phyloP scores from a whole-genome alignment of 2,888 invertebrate species.

The Thecocarcelia acutangulata region DNA sequence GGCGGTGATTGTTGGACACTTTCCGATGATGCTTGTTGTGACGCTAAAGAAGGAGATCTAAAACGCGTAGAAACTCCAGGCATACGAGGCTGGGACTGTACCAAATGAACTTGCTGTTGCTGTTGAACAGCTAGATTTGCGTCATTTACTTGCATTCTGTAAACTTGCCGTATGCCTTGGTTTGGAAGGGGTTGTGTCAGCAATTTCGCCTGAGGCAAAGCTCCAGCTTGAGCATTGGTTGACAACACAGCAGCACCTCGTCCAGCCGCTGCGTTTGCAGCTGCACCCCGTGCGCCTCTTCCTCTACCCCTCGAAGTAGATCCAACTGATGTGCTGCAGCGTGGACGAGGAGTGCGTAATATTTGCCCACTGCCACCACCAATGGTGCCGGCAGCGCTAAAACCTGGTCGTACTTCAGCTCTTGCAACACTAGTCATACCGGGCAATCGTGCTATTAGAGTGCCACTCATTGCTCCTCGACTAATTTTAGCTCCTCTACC shows the following conservation, averaged over 20 bases:
- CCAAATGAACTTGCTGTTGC: constrained; percentile 71
- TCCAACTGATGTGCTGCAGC: constrained; percentile 65
- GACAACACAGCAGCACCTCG: constrained; percentile 51
- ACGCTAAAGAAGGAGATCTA: constrained; percentile 58
- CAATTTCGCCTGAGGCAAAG: constrained; percentile 64
- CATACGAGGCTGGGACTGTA: constrained; percentile 69
- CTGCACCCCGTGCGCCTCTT: constrained; percentile 69
- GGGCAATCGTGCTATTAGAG: constrained; percentile 70
- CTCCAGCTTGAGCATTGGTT: constrained; percentile 39
- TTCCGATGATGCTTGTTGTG: constrained; percentile 54
- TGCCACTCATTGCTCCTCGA: constrained; percentile 65
- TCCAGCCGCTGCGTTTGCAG: constrained; percentile 54
- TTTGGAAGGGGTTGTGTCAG: constrained; percentile 60
- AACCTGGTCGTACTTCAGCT: constrained; percentile 47
- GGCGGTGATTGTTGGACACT: constrained; percentile 53
- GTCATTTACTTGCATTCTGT: constrained; percentile 65
- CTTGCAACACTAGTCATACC: constrained; percentile 57
- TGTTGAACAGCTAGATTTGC: constrained; percentile 35
- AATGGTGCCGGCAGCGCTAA: constrained; percentile 50
- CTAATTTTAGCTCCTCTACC: constrained; percentile 55
- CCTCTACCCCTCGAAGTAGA: constrained; percentile 67
- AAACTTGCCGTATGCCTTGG: constrained; percentile 67
- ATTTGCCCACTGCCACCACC: constrained; percentile 65
- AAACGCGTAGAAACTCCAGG: constrained; percentile 59
- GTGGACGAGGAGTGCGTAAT: constrained; percentile 69